Base-by-base conservation (phyloP, 2,113 vertebrate species). In the Emberiza fucata region DNA sequence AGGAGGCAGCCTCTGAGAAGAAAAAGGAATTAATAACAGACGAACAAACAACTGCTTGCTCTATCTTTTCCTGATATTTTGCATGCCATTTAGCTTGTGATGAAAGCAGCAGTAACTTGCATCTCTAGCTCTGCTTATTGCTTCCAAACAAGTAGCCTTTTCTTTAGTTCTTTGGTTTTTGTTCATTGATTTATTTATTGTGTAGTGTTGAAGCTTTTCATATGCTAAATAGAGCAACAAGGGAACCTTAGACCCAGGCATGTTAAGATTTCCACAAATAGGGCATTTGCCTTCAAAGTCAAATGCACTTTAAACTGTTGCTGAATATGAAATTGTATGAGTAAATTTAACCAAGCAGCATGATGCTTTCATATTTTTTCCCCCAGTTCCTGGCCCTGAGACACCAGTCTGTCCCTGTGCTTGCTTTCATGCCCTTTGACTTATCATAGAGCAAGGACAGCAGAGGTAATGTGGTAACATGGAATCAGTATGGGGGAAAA, bases 31-130 rank as follows among this genome's bases (percentile, higher is more conserved):
- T 95, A 64, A 65, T 81, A 83, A 81, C 71, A 69, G 91, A 86
- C 60, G 76, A 90, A 92, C 89, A 92, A 84, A 91, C 97, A 98
- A 96, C 95, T 97, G 88, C 97, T 98, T 97, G 97, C 94, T 95
- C 93, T 96, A 69, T 94, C 91, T 97, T 97, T 96, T 86, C 88
- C 92, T 97, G 91, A 89, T 86, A 91, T 33, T 84, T 84, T 97
- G 97, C 97, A 98, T 98, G 97, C 81, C 61, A 47, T 97, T 97
- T 81, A 90, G 71, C 60, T 92, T 97, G 95, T 93, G 78, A 93
- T 92, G 77, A 95, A 97, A 98, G 94, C 95, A 97, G 97, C 92
- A 90, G 85, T 81, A 83, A 95, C 96, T 97, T 96, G 88, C 95
- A 97, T 96, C 91, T 95, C 76, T 96, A 86, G 60, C 59, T 95